phyloP scores from a whole-genome alignment of 2,888 invertebrate genomes.

The Eupelmus urozonus region DNA sequence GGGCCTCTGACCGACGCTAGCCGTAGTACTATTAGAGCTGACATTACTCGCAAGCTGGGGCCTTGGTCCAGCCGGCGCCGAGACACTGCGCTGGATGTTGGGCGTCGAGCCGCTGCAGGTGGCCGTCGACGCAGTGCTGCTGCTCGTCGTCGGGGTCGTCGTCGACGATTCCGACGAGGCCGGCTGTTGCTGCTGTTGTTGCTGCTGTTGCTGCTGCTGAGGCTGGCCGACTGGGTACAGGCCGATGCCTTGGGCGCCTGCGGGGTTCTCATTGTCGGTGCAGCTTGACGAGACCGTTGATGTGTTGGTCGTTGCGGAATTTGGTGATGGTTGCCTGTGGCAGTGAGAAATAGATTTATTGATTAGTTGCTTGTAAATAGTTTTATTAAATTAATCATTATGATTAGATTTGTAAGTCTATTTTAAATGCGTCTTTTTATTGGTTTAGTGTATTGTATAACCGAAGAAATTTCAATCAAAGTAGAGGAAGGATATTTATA shows the following conservation, averaged over 20 bases:
- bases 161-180: slow-evolving; percentile 65
- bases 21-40: not conserved
- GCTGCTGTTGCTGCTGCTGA: slow-evolving; percentile 53
- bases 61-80: slow-evolving; percentile 73
- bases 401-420: not conserved
- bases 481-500: too few relatives aligned
- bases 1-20: slow-evolving; percentile 63
- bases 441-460: too few relatives aligned
- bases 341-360: too few relatives aligned
- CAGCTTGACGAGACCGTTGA: slow-evolving; percentile 71
- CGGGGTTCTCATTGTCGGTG: slow-evolving; percentile 62
- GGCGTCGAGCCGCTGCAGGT: slow-evolving; percentile 60
- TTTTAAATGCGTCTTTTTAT: too few relatives aligned
- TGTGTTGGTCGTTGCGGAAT: slow-evolving; percentile 74
- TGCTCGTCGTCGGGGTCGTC: slow-evolving; percentile 62
- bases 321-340: slow-evolving; percentile 76
- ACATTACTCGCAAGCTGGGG: slow-evolving; percentile 68
- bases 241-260: slow-evolving; percentile 57
- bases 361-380: too few relatives aligned
- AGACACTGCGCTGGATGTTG: slow-evolving; percentile 70
- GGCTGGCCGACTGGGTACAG: slow-evolving; percentile 59
- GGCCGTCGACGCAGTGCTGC: slow-evolving; percentile 62
- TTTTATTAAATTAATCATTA: too few relatives aligned
- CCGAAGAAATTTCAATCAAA: too few relatives aligned
- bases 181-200: slow-evolving; percentile 49